Evolutionary conservation across 2,888 invertebrate species (phyloP).

Genomic region (Protodeltote pygarga): DNA sequence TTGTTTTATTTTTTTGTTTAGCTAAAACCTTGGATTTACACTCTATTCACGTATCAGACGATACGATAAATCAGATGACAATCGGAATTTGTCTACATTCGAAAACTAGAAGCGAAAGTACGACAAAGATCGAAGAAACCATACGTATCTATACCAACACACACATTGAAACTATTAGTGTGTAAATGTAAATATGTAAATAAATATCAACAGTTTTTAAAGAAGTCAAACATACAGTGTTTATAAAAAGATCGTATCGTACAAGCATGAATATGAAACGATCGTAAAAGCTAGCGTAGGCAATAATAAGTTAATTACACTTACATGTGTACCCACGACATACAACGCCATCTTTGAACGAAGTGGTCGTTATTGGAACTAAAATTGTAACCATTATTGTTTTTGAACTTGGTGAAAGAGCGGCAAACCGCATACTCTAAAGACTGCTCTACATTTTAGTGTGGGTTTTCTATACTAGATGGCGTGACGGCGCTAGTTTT

Average conservation of each 20-base stretch:
- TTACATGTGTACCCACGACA: conserved; percentile 3
- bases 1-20: neutral
- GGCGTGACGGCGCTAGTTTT: conserved; percentile 13
- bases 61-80: conserved; percentile 6
- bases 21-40: conserved; percentile 1
- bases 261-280: conserved; percentile 43
- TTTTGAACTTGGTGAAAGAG: no score
- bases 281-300: conserved; percentile 45
- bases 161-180: no score
- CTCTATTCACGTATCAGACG: neutral
- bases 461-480: neutral
- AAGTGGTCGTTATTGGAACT: neutral
- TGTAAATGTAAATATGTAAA: conserved; percentile 5
- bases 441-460: neutral
- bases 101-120: conserved; percentile 22
- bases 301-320: conserved; percentile 39
- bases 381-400: neutral
- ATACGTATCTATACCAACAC: conserved; percentile 3
- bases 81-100: conserved; percentile 10
- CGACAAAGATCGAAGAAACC: conserved; percentile 3
- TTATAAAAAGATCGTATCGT: conserved; percentile 45
- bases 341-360: conserved; percentile 41
- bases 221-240: conserved; percentile 37
- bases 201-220: conserved; percentile 31
- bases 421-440: no score